A percentile compares a stretch with the other conserved stretches of the same genome.
Evolutionary conservation across 2,797 vertebrate genomes (phyloP).

Genomic region (Pagetopsis macropterus): DNA sequence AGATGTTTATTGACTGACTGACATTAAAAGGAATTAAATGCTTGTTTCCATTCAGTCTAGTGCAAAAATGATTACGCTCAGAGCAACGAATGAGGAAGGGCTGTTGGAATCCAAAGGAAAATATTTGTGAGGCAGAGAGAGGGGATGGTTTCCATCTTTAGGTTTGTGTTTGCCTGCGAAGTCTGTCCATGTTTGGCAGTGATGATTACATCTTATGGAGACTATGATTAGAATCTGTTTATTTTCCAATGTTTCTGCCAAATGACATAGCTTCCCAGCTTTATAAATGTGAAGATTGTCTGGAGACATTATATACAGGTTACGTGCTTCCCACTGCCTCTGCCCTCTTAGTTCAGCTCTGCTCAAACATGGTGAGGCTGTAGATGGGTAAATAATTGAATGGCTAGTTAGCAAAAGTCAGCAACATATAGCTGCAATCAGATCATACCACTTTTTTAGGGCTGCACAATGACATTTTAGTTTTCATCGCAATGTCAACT

Average conservation of each 20-base stretch:
- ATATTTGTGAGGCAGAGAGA: conserved; percentile 21
- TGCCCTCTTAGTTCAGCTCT: conserved; percentile 3
- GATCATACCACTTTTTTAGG: background rate
- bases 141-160: conserved; percentile 30
- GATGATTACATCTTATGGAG: conserved; percentile 6
- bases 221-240: conserved; percentile 2
- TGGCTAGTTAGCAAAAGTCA: conserved; percentile 18
- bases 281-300: conserved; percentile 2
- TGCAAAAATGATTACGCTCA: background rate
- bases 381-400: conserved; percentile 34
- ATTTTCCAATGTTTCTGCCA: background rate
- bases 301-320: conserved; percentile 4
- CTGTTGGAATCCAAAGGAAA: conserved; percentile 3
- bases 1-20: conserved; percentile 14
- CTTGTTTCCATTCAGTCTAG: conserved; percentile 13
- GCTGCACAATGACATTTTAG: too few relatives aligned
- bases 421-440: conserved; percentile 24
- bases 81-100: background rate
- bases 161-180: conserved; percentile 27
- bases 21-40: conserved; percentile 7
- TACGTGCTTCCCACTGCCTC: conserved; percentile 2
- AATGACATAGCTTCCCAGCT: background rate
- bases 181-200: conserved; percentile 20
- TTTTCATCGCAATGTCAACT: too few relatives aligned
- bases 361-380: conserved; percentile 1